These are phyloP conservation scores for Eudorcas thomsonii DNA, from an alignment of 2,113 vertebrate genomes.

Conservation along the genomic window DNA sequence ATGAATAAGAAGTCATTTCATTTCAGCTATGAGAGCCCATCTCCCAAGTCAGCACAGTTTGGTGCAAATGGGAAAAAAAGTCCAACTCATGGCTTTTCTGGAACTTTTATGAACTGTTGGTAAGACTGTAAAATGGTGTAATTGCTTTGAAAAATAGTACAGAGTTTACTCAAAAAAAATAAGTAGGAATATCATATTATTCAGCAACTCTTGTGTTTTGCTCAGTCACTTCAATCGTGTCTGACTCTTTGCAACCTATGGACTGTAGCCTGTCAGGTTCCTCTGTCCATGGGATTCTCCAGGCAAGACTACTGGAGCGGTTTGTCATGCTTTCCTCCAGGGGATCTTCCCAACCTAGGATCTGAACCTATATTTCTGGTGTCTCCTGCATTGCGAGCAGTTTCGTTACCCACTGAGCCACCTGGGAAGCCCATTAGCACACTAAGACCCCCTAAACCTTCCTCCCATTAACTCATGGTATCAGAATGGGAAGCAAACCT, in stretches of 20 bases:
- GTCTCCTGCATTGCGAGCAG: not conserved
- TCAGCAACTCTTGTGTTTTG: not conserved
- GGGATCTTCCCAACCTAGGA: not conserved
- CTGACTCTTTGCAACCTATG: not conserved
- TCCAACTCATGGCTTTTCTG: not conserved
- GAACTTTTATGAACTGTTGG: not conserved
- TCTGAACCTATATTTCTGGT: not conserved
- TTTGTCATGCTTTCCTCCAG: not conserved
- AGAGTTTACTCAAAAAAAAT: not conserved
- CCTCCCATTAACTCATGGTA: not conserved
- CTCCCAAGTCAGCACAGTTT: not conserved
- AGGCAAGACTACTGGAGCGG: not conserved
- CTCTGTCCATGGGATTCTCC: not conserved
- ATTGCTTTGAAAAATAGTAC: not conserved
- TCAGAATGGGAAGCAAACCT: not conserved
- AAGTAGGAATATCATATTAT: not conserved
- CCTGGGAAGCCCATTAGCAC: not conserved
- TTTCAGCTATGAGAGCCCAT: not conserved
- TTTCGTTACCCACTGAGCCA: not conserved
- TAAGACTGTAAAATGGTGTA: not conserved
- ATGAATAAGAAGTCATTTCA: not conserved
- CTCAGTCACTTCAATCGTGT: not conserved
- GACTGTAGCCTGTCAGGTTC: not conserved
- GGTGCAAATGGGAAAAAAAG: not conserved
- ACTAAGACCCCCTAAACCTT: not conserved